Evolutionary conservation across 2,113 vertebrate genomes (phyloP).

Genomic region (Psophia crepitans): DNA sequence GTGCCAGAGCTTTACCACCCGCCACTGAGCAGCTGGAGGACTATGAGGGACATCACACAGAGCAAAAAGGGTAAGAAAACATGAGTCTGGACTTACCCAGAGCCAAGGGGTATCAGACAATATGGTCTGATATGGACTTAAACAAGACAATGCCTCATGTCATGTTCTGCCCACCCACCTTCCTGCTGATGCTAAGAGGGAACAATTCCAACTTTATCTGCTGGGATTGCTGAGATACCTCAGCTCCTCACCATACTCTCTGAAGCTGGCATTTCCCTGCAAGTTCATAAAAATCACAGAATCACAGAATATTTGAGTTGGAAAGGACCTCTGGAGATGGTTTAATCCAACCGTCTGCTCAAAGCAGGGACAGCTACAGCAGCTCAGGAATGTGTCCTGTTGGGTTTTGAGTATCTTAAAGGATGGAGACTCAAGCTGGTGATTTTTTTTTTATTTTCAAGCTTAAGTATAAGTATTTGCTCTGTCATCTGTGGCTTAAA

Average conservation of each 20-base stretch:
- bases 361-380: not conserved
- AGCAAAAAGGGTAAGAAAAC: not conserved
- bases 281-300: not conserved
- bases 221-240: not conserved
- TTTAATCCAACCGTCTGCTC: not conserved
- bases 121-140: not conserved
- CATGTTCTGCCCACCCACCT: not conserved
- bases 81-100: not conserved
- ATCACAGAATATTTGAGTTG: not conserved
- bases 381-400: not conserved
- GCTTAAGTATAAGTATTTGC: not conserved
- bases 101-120: not conserved
- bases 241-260: not conserved
- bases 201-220: not conserved
- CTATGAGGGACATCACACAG: not conserved
- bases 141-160: not conserved
- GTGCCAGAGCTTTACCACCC: not conserved
- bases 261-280: not conserved
- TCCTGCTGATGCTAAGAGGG: not conserved
- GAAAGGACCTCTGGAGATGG: not conserved
- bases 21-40: not conserved
- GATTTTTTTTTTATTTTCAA: not conserved
- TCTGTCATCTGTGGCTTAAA: not conserved
- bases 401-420: not conserved
- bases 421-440: not conserved